These are phyloP conservation scores for Perca schrenkii DNA, from an alignment of 2,113 vertebrate genomes.

Conservation along the genomic window DNA sequence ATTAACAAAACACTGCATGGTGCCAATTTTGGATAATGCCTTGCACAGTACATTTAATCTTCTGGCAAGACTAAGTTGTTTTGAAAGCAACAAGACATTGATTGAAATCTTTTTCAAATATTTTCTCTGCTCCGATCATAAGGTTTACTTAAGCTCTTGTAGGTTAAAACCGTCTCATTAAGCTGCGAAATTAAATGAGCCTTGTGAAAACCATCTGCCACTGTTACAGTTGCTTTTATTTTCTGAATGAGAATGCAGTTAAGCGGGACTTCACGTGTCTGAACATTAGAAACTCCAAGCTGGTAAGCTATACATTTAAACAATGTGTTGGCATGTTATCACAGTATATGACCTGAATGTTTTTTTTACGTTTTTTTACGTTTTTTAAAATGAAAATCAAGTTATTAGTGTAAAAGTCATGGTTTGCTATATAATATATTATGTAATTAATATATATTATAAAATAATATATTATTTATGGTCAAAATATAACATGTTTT, in stretches of 20 bases:
- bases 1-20: conserved; percentile 4
- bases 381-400: conserved; percentile 8
- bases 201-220: conserved; percentile 68
- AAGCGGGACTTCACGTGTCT: conserved; percentile 19
- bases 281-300: conserved; percentile 13
- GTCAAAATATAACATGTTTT: not conserved
- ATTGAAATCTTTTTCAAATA: conserved; percentile 62
- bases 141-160: conserved; percentile 52
- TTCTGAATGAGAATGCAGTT: conserved; percentile 54
- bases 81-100: conserved; percentile 42
- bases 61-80: conserved; percentile 16
- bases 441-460: too few species aligned
- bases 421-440: not conserved
- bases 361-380: too few species aligned
- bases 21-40: conserved; percentile 27
- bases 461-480: too few species aligned
- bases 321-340: not conserved
- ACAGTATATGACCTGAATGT: not conserved
- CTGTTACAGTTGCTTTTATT: conserved; percentile 34
- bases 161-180: conserved; percentile 66
- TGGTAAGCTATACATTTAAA: conserved; percentile 28
- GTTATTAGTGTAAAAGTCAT: not conserved
- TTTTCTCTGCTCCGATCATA: conserved; percentile 54
- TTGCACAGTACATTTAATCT: conserved; percentile 29
- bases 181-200: conserved; percentile 66